phyloP scores from a whole-genome alignment of 2,113 vertebrate genomes.

The Bucco capensis region DNA sequence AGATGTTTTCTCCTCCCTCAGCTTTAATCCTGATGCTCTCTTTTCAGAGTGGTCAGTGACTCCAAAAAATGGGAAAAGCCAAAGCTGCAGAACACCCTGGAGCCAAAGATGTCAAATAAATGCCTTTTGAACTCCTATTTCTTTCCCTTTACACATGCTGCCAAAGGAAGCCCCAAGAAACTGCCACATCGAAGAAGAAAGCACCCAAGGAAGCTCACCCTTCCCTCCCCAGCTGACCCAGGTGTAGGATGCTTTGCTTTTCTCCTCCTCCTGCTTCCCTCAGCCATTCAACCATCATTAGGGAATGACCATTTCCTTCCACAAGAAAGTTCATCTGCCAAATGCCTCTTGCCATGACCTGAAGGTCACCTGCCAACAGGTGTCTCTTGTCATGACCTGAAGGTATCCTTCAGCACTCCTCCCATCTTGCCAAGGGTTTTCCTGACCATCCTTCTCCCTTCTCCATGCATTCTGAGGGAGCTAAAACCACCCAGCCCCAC shows the following conservation, averaged over 20 bases:
- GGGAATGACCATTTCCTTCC: not conserved
- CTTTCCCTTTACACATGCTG: not conserved
- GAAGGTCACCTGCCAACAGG: not conserved
- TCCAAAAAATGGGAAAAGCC: fast-evolving
- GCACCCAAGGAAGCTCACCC: not conserved
- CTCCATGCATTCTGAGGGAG: not conserved
- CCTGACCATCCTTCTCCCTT: not conserved
- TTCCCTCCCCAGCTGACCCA: not conserved
- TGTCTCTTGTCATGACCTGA: not conserved
- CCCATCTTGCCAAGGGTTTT: not conserved
- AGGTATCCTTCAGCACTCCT: not conserved
- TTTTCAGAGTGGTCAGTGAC: not conserved
- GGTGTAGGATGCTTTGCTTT: not conserved
- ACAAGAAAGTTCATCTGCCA: not conserved
- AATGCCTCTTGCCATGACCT: not conserved
- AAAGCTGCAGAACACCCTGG: not conserved
- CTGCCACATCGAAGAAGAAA: not conserved
- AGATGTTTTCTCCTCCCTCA: not conserved
- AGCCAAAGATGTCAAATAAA: not conserved
- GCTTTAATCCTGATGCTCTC: not conserved
- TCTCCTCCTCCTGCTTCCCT: not conserved
- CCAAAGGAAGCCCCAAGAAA: not conserved
- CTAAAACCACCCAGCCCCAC: fast-evolving
- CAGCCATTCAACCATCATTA: not conserved
- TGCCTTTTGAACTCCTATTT: not conserved